phyloP scores from a whole-genome alignment of 2,113 vertebrate species.

The Perca fluviatilis region DNA sequence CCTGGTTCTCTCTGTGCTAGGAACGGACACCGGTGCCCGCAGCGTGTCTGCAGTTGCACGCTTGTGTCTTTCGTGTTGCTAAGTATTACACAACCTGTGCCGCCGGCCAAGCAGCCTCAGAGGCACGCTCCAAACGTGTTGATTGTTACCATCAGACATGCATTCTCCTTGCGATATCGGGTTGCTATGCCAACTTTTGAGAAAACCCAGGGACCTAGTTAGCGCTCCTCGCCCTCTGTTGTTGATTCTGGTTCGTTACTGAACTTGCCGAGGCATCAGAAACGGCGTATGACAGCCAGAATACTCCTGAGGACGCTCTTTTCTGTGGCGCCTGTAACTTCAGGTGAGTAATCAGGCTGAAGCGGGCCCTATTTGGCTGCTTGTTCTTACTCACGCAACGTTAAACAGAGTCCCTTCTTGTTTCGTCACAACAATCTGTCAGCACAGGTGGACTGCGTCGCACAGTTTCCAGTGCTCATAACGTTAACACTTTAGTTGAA shows the following conservation, averaged over 20 bases:
- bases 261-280: constrained; percentile 50
- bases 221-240: constrained; percentile 33
- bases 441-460: background rate
- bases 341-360: constrained; percentile 32
- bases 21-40: background rate
- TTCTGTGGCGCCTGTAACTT: constrained; percentile 29
- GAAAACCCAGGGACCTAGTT: constrained; percentile 56
- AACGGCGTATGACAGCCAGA: constrained; percentile 40
- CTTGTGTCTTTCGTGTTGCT: constrained; percentile 44
- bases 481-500: too few species aligned
- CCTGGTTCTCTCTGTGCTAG: background rate
- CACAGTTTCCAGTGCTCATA: background rate
- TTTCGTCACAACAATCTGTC: background rate
- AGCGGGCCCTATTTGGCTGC: constrained; percentile 10
- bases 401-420: background rate
- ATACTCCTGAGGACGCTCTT: constrained; percentile 33
- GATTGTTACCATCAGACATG: constrained; percentile 53
- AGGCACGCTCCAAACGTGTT: constrained; percentile 51
- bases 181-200: constrained; percentile 72
- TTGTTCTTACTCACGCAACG: constrained; percentile 2
- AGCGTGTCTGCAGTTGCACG: background rate
- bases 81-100: constrained; percentile 33
- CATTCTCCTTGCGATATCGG: constrained; percentile 15
- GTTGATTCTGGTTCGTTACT: constrained; percentile 44
- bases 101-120: constrained; percentile 27